Percentiles rank a stretch among this genome's conserved stretches.
These are phyloP conservation scores for Pollenia amentaria DNA, from an alignment of 2,888 invertebrate genomes.

Conservation along the genomic window DNA sequence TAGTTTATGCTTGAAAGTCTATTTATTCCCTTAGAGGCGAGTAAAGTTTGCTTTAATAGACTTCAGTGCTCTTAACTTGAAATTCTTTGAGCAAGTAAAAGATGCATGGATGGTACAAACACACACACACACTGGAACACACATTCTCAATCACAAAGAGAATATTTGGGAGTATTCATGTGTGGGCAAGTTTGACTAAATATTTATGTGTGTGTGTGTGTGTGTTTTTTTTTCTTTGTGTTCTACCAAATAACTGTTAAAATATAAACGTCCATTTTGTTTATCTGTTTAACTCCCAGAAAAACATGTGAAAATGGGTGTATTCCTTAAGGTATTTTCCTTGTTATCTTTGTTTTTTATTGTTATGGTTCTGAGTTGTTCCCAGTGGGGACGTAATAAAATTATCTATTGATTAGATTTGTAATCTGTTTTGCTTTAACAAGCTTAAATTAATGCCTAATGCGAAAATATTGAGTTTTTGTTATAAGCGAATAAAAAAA, in stretches of 20 bases:
- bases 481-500: not conserved
- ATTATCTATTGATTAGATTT: slow-evolving; percentile 83
- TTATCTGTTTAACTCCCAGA: slow-evolving; percentile 29
- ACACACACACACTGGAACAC: not conserved
- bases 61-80: slow-evolving; percentile 35
- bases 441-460: slow-evolving; percentile 43
- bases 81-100: slow-evolving; percentile 29
- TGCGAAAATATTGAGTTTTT: slow-evolving; percentile 5
- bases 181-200: slow-evolving; percentile 16
- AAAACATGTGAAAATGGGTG: slow-evolving; percentile 37
- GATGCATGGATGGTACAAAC: slow-evolving; percentile 33
- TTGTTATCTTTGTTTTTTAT: slow-evolving; percentile 27
- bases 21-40: slow-evolving; percentile 52
- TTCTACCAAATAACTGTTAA: slow-evolving; percentile 1
- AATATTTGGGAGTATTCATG: slow-evolving; percentile 5
- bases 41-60: slow-evolving; percentile 58
- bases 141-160: not conserved
- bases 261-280: slow-evolving; percentile 4
- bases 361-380: slow-evolving; percentile 61
- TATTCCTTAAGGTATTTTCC: slow-evolving; percentile 34
- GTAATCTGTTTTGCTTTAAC: slow-evolving; percentile 75
- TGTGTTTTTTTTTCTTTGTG: not conserved
- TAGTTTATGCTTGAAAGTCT: slow-evolving; percentile 12
- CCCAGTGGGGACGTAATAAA: slow-evolving; percentile 83
- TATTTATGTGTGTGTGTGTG: slow-evolving; percentile 12